Conservation (phyloP, 2,888 invertebrate species). For the Torymus auratus region DNA sequence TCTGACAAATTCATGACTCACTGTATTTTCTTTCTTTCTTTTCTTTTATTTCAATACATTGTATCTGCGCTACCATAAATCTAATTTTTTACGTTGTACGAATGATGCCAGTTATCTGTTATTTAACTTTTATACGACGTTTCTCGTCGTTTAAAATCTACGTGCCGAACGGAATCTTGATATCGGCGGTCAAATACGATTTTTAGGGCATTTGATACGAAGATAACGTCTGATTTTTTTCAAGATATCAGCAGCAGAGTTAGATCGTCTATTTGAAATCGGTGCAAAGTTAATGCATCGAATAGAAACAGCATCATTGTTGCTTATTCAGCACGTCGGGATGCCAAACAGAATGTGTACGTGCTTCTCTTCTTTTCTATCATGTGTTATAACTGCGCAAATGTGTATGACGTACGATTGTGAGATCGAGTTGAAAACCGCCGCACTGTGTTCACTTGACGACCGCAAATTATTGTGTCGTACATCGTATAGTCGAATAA, state of each 20-base stretch:
- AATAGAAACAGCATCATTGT: too few relatives aligned
- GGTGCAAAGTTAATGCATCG: too few relatives aligned
- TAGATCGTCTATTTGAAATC: too few relatives aligned
- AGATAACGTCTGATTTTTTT: too few relatives aligned
- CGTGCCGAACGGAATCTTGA: too few relatives aligned
- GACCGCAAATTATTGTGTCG: constrained; percentile 62
- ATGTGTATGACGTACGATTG: constrained; percentile 50
- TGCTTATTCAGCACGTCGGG: too few relatives aligned
- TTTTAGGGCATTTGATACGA: too few relatives aligned
- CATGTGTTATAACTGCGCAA: constrained; percentile 16
- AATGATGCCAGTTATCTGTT: constrained; percentile 5
- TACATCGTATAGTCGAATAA: constrained; percentile 54
- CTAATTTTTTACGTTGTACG: constrained; percentile 26
- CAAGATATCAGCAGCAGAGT: too few relatives aligned
- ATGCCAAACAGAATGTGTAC: constrained; percentile 14
- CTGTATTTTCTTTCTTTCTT: constrained; percentile 36
- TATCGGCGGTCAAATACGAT: too few relatives aligned
- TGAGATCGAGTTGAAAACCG: constrained; percentile 58
- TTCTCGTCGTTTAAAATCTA: constrained; percentile 3
- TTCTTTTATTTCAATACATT: constrained; percentile 21
- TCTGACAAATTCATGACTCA: constrained; percentile 57
- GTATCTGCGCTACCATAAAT: constrained; percentile 10
- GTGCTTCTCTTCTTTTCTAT: too few relatives aligned
- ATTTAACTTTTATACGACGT: too few relatives aligned
- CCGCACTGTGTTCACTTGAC: constrained; percentile 72